Conservation (phyloP, 2,888 invertebrate genomes). For the Pollenia griseotomentosa region DNA sequence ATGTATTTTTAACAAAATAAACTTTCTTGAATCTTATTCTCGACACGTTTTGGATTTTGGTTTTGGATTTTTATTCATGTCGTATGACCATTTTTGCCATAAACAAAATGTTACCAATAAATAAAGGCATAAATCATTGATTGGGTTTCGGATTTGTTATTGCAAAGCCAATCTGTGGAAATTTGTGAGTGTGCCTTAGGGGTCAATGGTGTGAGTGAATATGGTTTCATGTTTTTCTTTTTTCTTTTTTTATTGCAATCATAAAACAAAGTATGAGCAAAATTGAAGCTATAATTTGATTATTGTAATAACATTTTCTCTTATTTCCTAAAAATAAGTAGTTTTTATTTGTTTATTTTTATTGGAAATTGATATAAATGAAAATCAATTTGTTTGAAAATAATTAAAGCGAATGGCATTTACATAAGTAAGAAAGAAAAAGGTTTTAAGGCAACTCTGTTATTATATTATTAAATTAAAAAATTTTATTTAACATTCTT, state of each 20-base stretch:
- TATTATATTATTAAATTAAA: too few species aligned
- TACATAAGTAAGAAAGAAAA: background rate
- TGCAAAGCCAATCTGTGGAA: background rate
- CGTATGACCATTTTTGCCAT: conserved; percentile 46
- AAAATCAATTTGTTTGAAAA: conserved; percentile 23
- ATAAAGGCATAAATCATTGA: conserved; percentile 68
- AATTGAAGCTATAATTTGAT: conserved; percentile 20
- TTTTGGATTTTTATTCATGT: conserved; percentile 51
- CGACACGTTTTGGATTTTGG: conserved; percentile 52
- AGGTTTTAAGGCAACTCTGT: too few species aligned
- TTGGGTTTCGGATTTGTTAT: conserved; percentile 37
- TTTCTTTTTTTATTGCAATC: background rate
- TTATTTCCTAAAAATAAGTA: background rate
- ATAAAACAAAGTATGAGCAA: conserved; percentile 10
- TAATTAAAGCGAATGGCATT: background rate
- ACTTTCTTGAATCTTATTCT: conserved; percentile 26
- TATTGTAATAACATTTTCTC: background rate
- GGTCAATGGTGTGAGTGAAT: background rate
- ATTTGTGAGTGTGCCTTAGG: background rate
- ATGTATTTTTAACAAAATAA: background rate
- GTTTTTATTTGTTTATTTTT: background rate
- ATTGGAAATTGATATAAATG: conserved; percentile 12
- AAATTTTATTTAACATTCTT: too few species aligned
- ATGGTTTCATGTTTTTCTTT: background rate
- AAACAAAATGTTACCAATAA: conserved; percentile 66